Conservation (phyloP, 2,113 vertebrate species). For the Fregata magnificens region DNA sequence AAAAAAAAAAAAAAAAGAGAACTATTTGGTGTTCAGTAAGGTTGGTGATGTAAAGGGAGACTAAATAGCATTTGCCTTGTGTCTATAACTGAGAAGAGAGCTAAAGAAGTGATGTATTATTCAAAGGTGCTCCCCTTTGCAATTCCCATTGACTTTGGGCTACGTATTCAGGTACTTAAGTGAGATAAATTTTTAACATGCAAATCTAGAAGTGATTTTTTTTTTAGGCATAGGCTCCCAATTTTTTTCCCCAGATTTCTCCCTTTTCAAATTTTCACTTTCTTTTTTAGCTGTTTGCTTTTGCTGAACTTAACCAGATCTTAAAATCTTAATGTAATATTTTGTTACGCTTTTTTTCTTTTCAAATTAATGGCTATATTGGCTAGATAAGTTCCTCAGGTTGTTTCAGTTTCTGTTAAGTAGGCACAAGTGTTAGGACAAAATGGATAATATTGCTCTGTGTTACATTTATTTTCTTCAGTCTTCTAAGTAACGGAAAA, state of each 20-base stretch:
- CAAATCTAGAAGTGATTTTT: neutral
- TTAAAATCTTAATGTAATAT: neutral
- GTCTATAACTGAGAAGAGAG: neutral
- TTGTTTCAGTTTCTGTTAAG: conserved; percentile 36
- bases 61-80: neutral
- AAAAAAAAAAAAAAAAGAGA: neutral
- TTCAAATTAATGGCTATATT: neutral
- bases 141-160: neutral
- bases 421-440: neutral
- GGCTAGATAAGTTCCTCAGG: neutral
- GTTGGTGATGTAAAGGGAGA: neutral
- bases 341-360: neutral
- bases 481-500: conserved; percentile 37
- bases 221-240: neutral
- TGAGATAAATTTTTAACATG: neutral
- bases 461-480: conserved; percentile 19
- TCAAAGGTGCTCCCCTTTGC: neutral
- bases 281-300: neutral
- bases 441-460: neutral
- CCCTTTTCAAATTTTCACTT: neutral
- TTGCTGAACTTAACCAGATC: neutral
- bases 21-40: neutral
- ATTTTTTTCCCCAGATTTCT: neutral
- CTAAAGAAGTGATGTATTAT: neutral
- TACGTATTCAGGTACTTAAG: neutral